Evolutionary conservation across 2,888 invertebrate genomes (phyloP).

Genomic region (Antheraea assamensis): DNA sequence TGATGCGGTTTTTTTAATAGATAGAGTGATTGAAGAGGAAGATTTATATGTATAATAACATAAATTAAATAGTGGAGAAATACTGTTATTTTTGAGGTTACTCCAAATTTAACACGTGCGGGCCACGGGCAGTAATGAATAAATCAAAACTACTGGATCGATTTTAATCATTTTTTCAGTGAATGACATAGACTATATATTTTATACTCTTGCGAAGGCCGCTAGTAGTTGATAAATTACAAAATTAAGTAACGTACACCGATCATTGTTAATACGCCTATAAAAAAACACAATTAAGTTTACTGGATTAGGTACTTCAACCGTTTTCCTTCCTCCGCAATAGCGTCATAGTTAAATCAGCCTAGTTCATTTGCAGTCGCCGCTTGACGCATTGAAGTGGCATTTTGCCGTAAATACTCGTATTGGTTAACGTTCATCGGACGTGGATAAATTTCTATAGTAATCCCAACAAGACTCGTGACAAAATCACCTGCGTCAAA

Average conservation of each 20-base stretch:
- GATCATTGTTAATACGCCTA: background rate
- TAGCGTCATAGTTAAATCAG: background rate
- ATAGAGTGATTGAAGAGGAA: too few species aligned
- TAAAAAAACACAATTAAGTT: background rate
- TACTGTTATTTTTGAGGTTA: too few species aligned
- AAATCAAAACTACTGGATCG: too few species aligned
- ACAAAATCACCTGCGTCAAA: conserved; percentile 1
- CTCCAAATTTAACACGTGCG: too few species aligned
- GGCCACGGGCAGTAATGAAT: too few species aligned
- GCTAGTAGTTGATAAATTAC: background rate
- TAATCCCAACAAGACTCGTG: background rate
- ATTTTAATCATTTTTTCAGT: too few species aligned
- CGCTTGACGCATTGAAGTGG: background rate
- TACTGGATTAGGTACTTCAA: background rate
- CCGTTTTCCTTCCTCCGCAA: conserved; percentile 3
- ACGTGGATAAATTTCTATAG: conserved; percentile 4
- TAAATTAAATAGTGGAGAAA: too few species aligned
- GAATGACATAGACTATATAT: too few species aligned
- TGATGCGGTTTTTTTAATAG: too few species aligned
- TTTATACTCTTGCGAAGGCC: too few species aligned
- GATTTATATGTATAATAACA: too few species aligned
- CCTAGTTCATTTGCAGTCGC: background rate
- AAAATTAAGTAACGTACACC: background rate
- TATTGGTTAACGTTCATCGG: background rate
- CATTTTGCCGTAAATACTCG: background rate